Percentiles rank a stretch among this genome's conserved stretches.
Conservation (phyloP, 2,888 invertebrate genomes). For the Oscheius onirici region DNA sequence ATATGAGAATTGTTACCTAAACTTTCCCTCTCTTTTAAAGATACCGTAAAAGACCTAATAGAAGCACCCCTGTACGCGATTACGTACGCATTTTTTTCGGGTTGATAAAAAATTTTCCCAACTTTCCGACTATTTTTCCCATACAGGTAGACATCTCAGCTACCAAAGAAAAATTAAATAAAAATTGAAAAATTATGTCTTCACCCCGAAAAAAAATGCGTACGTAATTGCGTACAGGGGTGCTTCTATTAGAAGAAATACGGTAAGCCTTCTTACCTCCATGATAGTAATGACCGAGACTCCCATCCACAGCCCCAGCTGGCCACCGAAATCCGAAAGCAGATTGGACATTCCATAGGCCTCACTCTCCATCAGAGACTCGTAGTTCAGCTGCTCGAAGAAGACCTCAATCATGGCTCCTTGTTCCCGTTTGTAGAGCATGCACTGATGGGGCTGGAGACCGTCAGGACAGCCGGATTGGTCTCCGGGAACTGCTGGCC, state of each 20-base stretch:
- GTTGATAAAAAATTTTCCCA: no score
- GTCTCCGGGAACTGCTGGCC: constrained; percentile 59
- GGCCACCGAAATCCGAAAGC: constrained; percentile 69
- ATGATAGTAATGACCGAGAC: constrained; percentile 63
- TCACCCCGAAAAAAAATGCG: no score
- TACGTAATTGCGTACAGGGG: no score
- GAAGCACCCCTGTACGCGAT: no score
- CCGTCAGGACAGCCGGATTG: constrained; percentile 60
- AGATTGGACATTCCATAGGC: constrained; percentile 69
- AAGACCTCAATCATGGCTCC: constrained; percentile 71
- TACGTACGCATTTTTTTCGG: no score
- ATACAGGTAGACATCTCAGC: no score
- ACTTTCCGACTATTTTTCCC: no score
- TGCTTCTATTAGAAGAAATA: no score
- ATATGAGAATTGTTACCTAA: constrained; percentile 21
- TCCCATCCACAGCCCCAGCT: constrained; percentile 67
- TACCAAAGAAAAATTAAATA: no score
- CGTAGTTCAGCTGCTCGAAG: constrained; percentile 69
- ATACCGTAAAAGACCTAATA: no score
- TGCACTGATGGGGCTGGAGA: constrained; percentile 58
- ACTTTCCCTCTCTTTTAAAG: neutral
- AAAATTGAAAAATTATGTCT: no score
- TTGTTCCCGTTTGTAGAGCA: constrained; percentile 65
- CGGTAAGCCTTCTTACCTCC: constrained; percentile 18
- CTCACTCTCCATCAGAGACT: constrained; percentile 67